phyloP scores from a whole-genome alignment of 2,888 invertebrate species.

The Agriopis leucophaearia region DNA sequence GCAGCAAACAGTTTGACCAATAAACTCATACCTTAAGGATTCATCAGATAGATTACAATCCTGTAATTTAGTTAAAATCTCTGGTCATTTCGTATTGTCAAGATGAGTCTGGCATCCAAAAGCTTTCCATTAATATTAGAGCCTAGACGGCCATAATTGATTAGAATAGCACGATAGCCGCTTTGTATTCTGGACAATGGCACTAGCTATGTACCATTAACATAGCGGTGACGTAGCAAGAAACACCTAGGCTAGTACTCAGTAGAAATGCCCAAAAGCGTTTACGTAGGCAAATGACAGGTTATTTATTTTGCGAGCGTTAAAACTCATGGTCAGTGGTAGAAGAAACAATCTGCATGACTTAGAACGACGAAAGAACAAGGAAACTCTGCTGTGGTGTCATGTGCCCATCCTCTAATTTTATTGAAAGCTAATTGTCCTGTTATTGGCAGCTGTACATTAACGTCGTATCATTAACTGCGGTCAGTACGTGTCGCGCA shows the following conservation, averaged over 20 bases:
- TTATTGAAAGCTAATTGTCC: too few species aligned
- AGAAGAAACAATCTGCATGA: background rate
- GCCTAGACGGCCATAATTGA: conserved; percentile 10
- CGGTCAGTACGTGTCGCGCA: too few species aligned
- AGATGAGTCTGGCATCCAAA: conserved; percentile 17
- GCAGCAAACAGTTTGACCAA: background rate
- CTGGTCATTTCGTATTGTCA: conserved; percentile 17
- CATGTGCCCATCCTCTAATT: too few species aligned
- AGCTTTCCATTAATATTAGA: conserved; percentile 21
- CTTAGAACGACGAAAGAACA: too few species aligned
- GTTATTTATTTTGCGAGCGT: background rate
- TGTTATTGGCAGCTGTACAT: too few species aligned
- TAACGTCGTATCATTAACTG: too few species aligned
- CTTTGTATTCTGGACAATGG: conserved; percentile 21
- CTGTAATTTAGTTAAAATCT: conserved; percentile 26
- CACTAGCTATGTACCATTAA: background rate
- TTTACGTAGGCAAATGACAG: background rate
- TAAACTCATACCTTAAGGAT: background rate
- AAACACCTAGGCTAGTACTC: background rate
- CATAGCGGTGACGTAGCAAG: background rate
- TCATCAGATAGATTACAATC: conserved; percentile 23
- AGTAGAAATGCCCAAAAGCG: too few species aligned
- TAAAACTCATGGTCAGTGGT: background rate
- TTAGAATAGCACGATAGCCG: conserved; percentile 8
- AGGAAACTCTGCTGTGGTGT: too few species aligned